A percentile compares a stretch with the other conserved stretches of the same genome.
Evolutionary conservation across 2,797 vertebrate species (phyloP).

Genomic region (Ctenopoma kingsleyae): DNA sequence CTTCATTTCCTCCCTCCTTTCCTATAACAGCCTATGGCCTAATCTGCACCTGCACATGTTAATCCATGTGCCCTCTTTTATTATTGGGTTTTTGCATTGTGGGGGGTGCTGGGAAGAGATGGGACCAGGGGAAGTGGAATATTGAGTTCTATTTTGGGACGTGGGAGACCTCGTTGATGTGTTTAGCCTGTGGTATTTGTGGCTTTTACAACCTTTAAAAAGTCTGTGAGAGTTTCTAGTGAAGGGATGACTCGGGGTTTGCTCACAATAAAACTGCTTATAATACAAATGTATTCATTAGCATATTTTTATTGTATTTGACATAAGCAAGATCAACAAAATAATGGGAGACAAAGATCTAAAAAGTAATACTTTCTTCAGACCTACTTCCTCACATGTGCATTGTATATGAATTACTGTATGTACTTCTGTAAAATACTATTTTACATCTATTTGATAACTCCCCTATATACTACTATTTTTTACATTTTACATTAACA

Average conservation of each 20-base stretch:
- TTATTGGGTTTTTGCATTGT: constrained; percentile 14
- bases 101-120: constrained; percentile 1
- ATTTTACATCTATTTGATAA: neutral
- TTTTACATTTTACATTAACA: neutral
- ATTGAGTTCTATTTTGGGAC: constrained; percentile 10
- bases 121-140: neutral
- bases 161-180: neutral
- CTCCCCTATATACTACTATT: neutral
- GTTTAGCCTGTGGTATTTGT: constrained; percentile 35
- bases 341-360: too few relatives aligned
- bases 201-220: constrained; percentile 35
- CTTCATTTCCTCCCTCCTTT: neutral
- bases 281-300: too few relatives aligned
- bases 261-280: too few relatives aligned
- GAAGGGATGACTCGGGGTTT: neutral
- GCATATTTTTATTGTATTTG: neutral
- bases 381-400: neutral
- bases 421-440: neutral
- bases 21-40: neutral
- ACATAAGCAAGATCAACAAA: neutral
- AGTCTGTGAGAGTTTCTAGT: constrained; percentile 5
- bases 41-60: constrained; percentile 9
- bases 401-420: too few relatives aligned
- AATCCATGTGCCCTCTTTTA: neutral
- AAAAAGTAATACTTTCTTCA: neutral